Percentiles rank a stretch among this genome's conserved stretches.
These are phyloP conservation scores for Ciconia nigra DNA, from an alignment of 2,797 vertebrate species.

Conservation along the genomic window DNA sequence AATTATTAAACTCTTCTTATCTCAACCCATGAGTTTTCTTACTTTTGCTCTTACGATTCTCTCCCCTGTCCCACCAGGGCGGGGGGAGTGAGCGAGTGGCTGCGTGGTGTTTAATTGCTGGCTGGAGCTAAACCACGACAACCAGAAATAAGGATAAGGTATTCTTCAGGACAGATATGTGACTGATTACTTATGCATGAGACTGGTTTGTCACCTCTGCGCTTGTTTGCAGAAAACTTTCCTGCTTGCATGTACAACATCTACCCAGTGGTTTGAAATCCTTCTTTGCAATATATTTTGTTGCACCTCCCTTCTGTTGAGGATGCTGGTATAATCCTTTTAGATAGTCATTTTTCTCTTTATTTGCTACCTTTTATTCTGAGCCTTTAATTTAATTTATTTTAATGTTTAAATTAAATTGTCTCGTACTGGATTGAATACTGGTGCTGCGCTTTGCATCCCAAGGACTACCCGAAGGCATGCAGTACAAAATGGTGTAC, in stretches of 20 bases:
- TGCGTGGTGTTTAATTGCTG: too few relatives aligned
- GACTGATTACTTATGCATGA: neutral
- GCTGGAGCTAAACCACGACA: too few relatives aligned
- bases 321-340: neutral
- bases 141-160: neutral
- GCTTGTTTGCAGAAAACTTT: neutral
- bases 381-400: neutral
- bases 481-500: fast-evolving
- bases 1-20: too few relatives aligned
- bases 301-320: neutral
- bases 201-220: neutral
- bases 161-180: neutral
- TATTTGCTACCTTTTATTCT: neutral
- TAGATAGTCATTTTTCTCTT: neutral
- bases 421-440: neutral
- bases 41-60: too few relatives aligned
- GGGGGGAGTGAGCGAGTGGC: too few relatives aligned
- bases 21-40: too few relatives aligned
- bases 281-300: neutral
- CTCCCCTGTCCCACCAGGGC: too few relatives aligned
- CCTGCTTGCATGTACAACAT: neutral
- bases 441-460: neutral
- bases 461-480: neutral
- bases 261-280: neutral
- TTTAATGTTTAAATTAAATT: neutral